Percentiles rank a stretch among this genome's conserved stretches.
These are phyloP conservation scores for Zaprionus inermis DNA, from an alignment of 1,140 invertebrate species.

Conservation along the genomic window DNA sequence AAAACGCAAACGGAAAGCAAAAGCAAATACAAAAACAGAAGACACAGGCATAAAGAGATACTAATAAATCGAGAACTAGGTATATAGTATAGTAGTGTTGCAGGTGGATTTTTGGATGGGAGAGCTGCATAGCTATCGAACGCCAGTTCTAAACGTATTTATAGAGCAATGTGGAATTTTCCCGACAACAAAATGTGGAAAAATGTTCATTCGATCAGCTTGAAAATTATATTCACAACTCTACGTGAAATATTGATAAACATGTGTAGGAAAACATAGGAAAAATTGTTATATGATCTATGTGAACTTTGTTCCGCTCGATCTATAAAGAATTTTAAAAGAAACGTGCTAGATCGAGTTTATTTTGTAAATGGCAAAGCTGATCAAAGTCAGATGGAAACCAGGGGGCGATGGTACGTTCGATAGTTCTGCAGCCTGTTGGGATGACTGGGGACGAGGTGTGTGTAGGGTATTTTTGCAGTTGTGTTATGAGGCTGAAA, in stretches of 20 bases:
- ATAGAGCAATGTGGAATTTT: neutral
- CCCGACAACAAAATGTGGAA: neutral
- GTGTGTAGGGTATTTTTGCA: neutral
- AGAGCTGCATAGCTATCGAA: neutral
- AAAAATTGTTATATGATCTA: neutral
- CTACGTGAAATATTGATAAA: neutral
- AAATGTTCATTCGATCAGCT: neutral
- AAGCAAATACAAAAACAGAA: conserved; percentile 18
- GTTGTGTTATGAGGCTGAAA: no score
- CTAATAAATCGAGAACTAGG: conserved; percentile 2
- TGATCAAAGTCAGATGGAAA: no score
- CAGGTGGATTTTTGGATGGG: conserved; percentile 11
- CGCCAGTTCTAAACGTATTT: neutral
- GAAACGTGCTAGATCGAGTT: neutral
- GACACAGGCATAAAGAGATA: conserved; percentile 16
- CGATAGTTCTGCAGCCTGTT: neutral
- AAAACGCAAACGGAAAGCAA: conserved; percentile 30
- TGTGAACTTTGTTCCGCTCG: neutral
- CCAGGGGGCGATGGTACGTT: neutral
- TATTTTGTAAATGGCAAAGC: no score
- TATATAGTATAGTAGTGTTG: conserved; percentile 8
- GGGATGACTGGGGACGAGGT: neutral
- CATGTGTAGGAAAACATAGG: neutral
- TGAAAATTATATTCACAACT: neutral
- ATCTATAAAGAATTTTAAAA: neutral